phyloP scores from a whole-genome alignment of 2,113 vertebrate genomes.

The Falco punctatus region DNA sequence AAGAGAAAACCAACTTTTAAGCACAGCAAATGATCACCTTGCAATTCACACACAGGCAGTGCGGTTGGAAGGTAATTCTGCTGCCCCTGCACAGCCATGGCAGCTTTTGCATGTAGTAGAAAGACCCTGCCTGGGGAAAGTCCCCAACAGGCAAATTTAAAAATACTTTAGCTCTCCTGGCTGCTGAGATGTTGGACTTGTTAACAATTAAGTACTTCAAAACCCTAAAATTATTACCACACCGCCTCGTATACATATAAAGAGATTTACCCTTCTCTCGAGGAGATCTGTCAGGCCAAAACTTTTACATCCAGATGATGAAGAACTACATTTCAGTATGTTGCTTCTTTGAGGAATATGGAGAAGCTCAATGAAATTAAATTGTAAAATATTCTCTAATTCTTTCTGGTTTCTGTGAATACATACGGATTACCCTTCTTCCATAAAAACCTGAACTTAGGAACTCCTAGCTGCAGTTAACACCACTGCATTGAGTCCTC shows the following conservation, averaged over 20 bases:
- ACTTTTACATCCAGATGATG: background rate
- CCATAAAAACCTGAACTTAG: background rate
- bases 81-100: background rate
- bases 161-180: background rate
- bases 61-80: background rate
- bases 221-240: background rate
- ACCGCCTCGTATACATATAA: background rate
- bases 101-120: background rate
- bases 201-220: background rate
- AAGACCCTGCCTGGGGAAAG: background rate
- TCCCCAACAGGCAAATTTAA: background rate
- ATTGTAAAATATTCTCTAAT: background rate
- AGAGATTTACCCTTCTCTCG: background rate
- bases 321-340: background rate
- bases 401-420: background rate
- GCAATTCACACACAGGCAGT: background rate
- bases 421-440: background rate
- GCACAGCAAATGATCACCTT: background rate
- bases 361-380: background rate
- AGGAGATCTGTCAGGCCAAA: background rate
- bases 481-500: background rate
- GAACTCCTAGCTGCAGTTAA: background rate
- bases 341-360: background rate
- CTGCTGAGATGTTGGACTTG: background rate
- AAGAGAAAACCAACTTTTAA: background rate